Base-by-base conservation (phyloP, 2,888 invertebrate genomes). In the Cataglyphis cursor region DNA sequence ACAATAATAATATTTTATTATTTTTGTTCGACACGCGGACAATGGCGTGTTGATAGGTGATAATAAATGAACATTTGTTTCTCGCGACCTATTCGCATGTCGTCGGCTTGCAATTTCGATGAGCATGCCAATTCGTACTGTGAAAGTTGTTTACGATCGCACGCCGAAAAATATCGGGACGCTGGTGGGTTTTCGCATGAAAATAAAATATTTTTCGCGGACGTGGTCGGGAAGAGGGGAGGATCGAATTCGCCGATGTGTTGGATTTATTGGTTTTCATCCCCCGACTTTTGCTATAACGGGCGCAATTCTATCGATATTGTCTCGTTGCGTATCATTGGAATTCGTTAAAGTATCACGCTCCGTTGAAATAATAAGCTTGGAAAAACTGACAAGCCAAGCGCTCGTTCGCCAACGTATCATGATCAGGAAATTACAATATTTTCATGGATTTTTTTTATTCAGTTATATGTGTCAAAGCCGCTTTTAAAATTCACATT, bases 111-210 rank as follows among this genome's bases (percentile, higher is more conserved):
- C 85, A 87, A 90, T 89, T 90, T 89, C 87, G 89, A 88, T 86
- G 89, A 89, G 74, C 80, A 82, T 72, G 83, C 83, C 89, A 85
- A 89, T 88, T 84, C 87, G 83, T 75, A 66, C 82, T 80, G 76
- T 59, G 86, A 86, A 90, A 88, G 87, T 90, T 90, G 88, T 90
- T 89, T 90, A 89, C 87, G 90, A 86, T 74, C 80, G 12, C 72
- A 59, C 66, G 65, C 57, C 80, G 82, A 88, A 88, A 89, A 89
- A 89, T 83, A 86, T 59, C 64, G 66, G 70, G 82, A 48, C 38
- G 24, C 38, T 24, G 61, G 80, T 51, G 41, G 28, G 70, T 80
- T 70, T 85, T 83, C 82, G 84, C 62, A 41, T 76, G 84, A 72
- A 84, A 86, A 89, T 89, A 88, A 88, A 89, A 89, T 88, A 88